A percentile compares a stretch with the other conserved stretches of the same genome.
Conservation (phyloP, 2,113 vertebrate genomes). For the Microtus richardsoni region DNA sequence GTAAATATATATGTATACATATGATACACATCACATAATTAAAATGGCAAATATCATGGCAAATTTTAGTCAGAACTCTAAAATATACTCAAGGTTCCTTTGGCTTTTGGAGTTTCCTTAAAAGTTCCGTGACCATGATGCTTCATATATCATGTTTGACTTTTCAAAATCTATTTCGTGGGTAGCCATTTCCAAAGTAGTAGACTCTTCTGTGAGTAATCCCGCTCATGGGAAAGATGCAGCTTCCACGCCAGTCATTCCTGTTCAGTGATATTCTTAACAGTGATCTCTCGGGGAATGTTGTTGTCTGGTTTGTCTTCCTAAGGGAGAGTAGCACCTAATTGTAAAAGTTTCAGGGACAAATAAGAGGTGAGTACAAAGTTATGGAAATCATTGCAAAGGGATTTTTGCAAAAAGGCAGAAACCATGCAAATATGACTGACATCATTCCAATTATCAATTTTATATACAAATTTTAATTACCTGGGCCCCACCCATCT, state of each 20-base stretch:
- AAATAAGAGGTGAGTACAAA: neutral
- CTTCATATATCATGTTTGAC: neutral
- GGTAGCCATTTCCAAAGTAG: neutral
- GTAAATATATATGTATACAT: neutral
- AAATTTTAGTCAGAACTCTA: neutral
- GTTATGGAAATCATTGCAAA: neutral
- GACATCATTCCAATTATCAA: neutral
- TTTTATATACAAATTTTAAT: neutral
- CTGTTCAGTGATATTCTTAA: neutral
- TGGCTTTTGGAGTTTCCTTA: neutral
- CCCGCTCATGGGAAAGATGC: neutral
- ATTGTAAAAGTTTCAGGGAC: neutral
- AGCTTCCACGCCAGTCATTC: neutral
- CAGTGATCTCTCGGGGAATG: neutral
- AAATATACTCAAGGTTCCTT: neutral
- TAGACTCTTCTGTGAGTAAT: neutral
- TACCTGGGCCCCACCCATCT: neutral
- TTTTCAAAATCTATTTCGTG: conserved; percentile 8
- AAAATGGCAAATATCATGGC: neutral
- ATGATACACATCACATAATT: neutral
- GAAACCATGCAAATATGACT: neutral
- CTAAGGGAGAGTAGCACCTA: neutral
- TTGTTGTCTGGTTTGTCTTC: neutral
- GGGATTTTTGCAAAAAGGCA: neutral
- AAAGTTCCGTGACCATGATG: neutral